Evolutionary conservation across 2,888 invertebrate genomes (phyloP).

Genomic region (Chrysodeixis includens): DNA sequence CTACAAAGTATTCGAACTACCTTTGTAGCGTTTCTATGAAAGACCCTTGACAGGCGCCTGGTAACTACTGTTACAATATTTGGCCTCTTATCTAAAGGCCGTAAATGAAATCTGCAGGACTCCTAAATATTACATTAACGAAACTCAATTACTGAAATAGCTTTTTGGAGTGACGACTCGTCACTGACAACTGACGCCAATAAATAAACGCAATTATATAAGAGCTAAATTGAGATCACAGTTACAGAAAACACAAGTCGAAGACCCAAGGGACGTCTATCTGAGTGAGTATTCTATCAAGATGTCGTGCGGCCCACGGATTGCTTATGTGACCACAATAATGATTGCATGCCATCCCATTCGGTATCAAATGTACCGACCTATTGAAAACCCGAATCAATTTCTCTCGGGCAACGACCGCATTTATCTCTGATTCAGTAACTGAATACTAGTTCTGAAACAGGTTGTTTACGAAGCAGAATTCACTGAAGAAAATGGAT

Average conservation of each 20-base stretch:
- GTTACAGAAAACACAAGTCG: slow-evolving; percentile 36
- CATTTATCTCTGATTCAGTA: neutral
- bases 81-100: slow-evolving; percentile 9
- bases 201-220: slow-evolving; percentile 47
- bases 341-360: slow-evolving; percentile 25
- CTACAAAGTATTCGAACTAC: slow-evolving; percentile 5
- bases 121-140: slow-evolving; percentile 23
- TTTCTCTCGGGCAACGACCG: neutral
- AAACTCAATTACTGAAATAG: slow-evolving; percentile 30
- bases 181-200: slow-evolving; percentile 35
- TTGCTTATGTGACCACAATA: slow-evolving; percentile 38
- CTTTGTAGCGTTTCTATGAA: neutral
- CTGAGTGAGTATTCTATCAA: slow-evolving; percentile 14
- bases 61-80: slow-evolving; percentile 29
- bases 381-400: slow-evolving; percentile 6
- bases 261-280: slow-evolving; percentile 10
- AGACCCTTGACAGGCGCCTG: neutral
- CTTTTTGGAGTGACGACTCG: slow-evolving; percentile 21
- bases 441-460: neutral
- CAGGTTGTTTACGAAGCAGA: neutral
- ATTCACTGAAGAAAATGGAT: slow-evolving; percentile 4
- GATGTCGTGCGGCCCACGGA: slow-evolving; percentile 9
- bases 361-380: slow-evolving; percentile 10
- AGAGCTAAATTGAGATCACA: slow-evolving; percentile 28
- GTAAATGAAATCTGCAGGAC: slow-evolving; percentile 21